Evolutionary conservation across 2,797 vertebrate species (phyloP).

Genomic region (Cottoperca gobio): DNA sequence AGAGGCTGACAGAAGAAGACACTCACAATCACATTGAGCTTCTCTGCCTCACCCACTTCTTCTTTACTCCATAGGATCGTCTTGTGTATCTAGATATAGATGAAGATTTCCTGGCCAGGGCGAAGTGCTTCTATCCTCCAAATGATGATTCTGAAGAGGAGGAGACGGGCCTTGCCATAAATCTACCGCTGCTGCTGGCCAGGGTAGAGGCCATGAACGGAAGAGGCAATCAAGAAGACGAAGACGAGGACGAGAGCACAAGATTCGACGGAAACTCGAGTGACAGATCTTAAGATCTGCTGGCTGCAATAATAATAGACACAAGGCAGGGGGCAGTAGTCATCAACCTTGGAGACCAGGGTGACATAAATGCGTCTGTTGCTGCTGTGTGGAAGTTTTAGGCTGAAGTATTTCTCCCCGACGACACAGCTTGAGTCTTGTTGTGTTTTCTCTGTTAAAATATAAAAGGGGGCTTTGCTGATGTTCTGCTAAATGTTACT

Average conservation of each 20-base stretch:
- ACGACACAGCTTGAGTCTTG: conserved; percentile 14
- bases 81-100: conserved; percentile 87
- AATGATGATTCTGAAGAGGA: conserved; percentile 80
- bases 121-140: conserved; percentile 86
- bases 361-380: conserved; percentile 5
- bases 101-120: conserved; percentile 87
- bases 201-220: conserved; percentile 75
- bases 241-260: conserved; percentile 46
- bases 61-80: conserved; percentile 79
- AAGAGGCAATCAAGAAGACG: conserved; percentile 34
- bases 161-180: conserved; percentile 56
- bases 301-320: conserved; percentile 57
- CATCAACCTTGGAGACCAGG: conserved; percentile 49
- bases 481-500: conserved; percentile 30
- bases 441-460: conserved; percentile 21
- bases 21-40: no score
- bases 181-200: conserved; percentile 84
- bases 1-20: no score
- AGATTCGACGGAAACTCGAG: conserved; percentile 64
- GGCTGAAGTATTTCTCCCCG: conserved; percentile 13
- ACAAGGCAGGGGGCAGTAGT: conserved; percentile 72
- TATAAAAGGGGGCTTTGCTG: conserved; percentile 7
- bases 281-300: conserved; percentile 41
- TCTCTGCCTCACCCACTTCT: neutral
- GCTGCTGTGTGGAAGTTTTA: conserved; percentile 43